Evolutionary conservation across 2,113 vertebrate genomes (phyloP), one percentile per base, ranked within the genome.

Genomic region (Pandion haliaetus): DNA sequence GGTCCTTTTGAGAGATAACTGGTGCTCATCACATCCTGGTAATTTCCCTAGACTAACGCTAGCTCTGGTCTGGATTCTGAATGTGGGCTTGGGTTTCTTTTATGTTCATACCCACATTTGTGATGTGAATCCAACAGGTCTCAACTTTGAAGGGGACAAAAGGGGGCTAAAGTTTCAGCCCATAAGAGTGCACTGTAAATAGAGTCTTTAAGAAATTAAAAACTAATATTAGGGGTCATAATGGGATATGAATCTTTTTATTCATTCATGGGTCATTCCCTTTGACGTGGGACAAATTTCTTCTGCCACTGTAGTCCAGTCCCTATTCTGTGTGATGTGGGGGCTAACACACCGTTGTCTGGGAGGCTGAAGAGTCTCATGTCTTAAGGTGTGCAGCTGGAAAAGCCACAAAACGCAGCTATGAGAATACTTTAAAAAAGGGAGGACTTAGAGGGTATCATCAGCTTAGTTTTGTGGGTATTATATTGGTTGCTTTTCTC

Each of bases 21-120:
- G 95, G 96, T 96, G 77, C 95, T 94, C 82, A 61, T 80, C 79
- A 52, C 67, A 34, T 45, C 84, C 86, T 59, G 83, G 50, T 86
- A 15, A 77, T 55, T 90, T 9, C 90, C 82, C 44, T 49, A 6
- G 82, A 61, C 78, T 66, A 52, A 88, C 26, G 10, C 58, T 55
- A 69, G 47, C 88, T 89, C 80, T 87, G 81, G 50, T 78, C 78
- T 83, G 92, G 77, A 62, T 89, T 77, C 63, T 34, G 14, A 88
- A 31, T 58, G 67, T 65, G 80, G 72, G 73, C 25, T 86, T 47
- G 71, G 59, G 17, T 29, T 59, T 31, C n/a, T 28, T 29, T 17
- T 6, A 2, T 32, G 6, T 73, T 42, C 70, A 8, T 21, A 21
- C 47, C 31, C 79, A n/a, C n/a, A 1, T 58, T 54, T 1, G 6